Evolutionary conservation across 2,113 vertebrate species (phyloP), one percentile per base, ranked within the genome.

Genomic region (Perccottus glenii): DNA sequence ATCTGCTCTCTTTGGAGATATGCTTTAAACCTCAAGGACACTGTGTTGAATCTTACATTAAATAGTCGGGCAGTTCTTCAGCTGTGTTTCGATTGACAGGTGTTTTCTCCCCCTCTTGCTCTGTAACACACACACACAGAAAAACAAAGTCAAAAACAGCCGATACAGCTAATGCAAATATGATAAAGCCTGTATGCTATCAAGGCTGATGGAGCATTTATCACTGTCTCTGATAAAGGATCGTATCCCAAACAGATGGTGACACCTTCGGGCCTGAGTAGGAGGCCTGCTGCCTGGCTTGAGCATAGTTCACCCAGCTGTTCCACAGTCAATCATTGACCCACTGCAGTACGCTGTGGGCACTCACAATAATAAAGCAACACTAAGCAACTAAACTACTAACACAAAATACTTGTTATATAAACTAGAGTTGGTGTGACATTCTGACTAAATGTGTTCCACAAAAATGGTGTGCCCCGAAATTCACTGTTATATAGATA

Each of bases 61-160:
- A 77, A 85, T 95, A 95, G 76, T 95, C 93, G 0, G 91, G 92
- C 70, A 91, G 83, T 46, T 93, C 93, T 50, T 90, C 89, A 14
- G 81, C 71, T 59, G 78, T 78, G 55, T 67, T 78, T 57, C 47
- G 77, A 8, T 19, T 77, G 68, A 84, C 85, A 80, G 82, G 84
- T 76, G 89, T 82, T 83, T 83, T 88, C 67, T 76, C 73, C 51
- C 64, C 75, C 53, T 86, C 82, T 0, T 83, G 76, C 33, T 83
- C 93, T 93, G 63, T 38, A 64, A 76, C 33, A 56, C 55, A 80
- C 46, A 48, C 64, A 79, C 11, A 78, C 62, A 36, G 33, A 60
- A 50, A 66, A 76, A 78, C 19, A 81, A 69, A 67, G 42, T 47
- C 87, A 79, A 63, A 60, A 76, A 57, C 61, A 69, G 69, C 73